Conservation (phyloP, 1,140 invertebrate species). For the Sycobia sp. region DNA sequence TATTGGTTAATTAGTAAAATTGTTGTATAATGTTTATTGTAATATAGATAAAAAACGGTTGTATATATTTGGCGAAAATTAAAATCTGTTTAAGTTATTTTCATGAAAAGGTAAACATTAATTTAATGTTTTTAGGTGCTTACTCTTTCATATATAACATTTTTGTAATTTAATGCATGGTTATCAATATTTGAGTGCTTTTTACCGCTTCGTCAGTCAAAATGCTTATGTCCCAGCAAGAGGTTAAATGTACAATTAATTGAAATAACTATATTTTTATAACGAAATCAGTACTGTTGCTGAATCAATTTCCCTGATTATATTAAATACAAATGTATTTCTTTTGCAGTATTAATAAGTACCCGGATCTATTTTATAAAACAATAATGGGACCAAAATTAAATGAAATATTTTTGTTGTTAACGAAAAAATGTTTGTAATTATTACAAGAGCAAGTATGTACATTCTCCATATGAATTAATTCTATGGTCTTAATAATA, state of each 20-base stretch:
- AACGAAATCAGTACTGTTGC: too few species aligned
- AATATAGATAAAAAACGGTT: background rate
- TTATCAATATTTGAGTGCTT: conserved; percentile 5
- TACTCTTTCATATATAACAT: conserved; percentile 6
- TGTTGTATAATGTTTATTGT: conserved; percentile 11
- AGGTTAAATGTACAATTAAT: too few species aligned
- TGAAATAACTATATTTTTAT: conserved; percentile 14
- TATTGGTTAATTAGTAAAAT: conserved; percentile 19
- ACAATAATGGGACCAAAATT: conserved; percentile 29
- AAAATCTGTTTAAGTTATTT: conserved; percentile 20
- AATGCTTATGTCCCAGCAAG: background rate
- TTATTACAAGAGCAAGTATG: conserved; percentile 17
- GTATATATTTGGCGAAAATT: conserved; percentile 28
- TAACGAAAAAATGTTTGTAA: conserved; percentile 11
- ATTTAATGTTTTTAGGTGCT: conserved; percentile 21
- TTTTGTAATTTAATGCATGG: background rate
- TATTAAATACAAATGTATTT: too few species aligned
- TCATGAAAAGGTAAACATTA: conserved; percentile 20
- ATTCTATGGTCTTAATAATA: conserved; percentile 31
- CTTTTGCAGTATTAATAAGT: conserved; percentile 32
- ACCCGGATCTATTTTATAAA: conserved; percentile 7
- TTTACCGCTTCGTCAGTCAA: conserved; percentile 16
- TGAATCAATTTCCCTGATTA: too few species aligned
- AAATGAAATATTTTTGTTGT: background rate
- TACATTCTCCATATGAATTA: conserved; percentile 28